Evolutionary conservation across 2,113 vertebrate genomes (phyloP).

Genomic region (Takifugu bimaculatus): DNA sequence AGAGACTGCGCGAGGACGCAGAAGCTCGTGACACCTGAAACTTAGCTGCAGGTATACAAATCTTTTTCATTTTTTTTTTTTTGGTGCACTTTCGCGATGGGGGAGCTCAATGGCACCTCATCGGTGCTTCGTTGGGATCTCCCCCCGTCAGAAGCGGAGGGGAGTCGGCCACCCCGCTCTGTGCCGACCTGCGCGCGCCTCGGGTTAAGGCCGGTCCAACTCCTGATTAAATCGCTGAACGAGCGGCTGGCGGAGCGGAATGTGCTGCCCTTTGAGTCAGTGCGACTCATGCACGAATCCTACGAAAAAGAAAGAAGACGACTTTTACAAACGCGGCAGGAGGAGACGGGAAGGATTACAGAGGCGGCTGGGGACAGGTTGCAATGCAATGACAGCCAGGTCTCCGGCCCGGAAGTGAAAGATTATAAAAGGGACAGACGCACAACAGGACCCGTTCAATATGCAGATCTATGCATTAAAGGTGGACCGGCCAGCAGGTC

Average conservation of each 20-base stretch:
- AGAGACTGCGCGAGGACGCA: not conserved
- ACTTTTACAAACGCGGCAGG: conserved; percentile 47
- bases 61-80: too few species aligned
- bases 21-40: not conserved
- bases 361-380: conserved; percentile 25
- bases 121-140: conserved; percentile 48
- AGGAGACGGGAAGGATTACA: conserved; percentile 56
- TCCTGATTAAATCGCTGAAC: conserved; percentile 61
- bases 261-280: conserved; percentile 36
- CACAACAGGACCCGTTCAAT: not conserved
- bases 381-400: conserved; percentile 7
- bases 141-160: conserved; percentile 18
- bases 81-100: conserved; percentile 32
- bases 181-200: conserved; percentile 64
- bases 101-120: conserved; percentile 30
- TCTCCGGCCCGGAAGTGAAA: conserved; percentile 23
- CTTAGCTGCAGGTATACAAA: too few species aligned
- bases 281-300: conserved; percentile 57
- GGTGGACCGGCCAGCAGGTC: conserved; percentile 27
- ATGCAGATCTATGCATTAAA: conserved; percentile 43
- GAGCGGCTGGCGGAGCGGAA: conserved; percentile 51
- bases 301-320: conserved; percentile 60
- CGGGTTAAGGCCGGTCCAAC: conserved; percentile 69
- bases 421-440: conserved; percentile 10
- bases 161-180: conserved; percentile 55